Conservation (phyloP, 2,113 vertebrate genomes). For the Pithys albifrons region DNA sequence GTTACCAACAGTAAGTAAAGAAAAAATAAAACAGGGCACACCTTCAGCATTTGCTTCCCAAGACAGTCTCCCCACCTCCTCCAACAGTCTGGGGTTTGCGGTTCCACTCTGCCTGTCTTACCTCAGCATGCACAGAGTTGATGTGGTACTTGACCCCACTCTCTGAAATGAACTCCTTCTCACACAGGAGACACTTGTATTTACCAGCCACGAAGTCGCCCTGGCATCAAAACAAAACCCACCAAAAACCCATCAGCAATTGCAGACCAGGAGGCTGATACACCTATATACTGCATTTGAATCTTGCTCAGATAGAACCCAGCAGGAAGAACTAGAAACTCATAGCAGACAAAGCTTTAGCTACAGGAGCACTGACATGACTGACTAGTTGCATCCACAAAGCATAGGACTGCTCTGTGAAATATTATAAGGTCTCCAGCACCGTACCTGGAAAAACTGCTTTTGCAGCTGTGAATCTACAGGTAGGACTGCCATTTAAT, state of each 20-base stretch:
- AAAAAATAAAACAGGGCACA: neutral
- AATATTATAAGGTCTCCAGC: neutral
- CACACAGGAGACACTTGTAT: slow-evolving; percentile 91
- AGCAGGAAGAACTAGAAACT: neutral
- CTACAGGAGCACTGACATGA: neutral
- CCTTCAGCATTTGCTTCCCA: neutral
- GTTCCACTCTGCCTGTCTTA: slow-evolving; percentile 53
- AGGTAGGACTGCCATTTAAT: neutral
- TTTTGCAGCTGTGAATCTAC: neutral
- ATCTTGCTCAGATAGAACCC: neutral
- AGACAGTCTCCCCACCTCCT: neutral
- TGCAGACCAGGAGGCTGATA: neutral
- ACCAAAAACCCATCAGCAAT: neutral
- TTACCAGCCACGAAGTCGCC: slow-evolving; percentile 92
- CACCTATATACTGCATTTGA: neutral
- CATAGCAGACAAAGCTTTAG: neutral
- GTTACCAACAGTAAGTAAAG: neutral
- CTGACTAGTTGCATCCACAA: neutral
- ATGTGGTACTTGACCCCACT: slow-evolving; percentile 98
- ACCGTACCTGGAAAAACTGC: neutral
- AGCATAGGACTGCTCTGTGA: neutral
- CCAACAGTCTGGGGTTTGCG: neutral
- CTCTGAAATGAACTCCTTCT: slow-evolving; percentile 93
- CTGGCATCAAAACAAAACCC: slow-evolving; percentile 68
- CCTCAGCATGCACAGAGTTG: slow-evolving; percentile 92